A percentile compares a stretch with the other conserved stretches of the same genome.
phyloP scores from a whole-genome alignment of 2,888 invertebrate genomes.

The Ametastegia equiseti region DNA sequence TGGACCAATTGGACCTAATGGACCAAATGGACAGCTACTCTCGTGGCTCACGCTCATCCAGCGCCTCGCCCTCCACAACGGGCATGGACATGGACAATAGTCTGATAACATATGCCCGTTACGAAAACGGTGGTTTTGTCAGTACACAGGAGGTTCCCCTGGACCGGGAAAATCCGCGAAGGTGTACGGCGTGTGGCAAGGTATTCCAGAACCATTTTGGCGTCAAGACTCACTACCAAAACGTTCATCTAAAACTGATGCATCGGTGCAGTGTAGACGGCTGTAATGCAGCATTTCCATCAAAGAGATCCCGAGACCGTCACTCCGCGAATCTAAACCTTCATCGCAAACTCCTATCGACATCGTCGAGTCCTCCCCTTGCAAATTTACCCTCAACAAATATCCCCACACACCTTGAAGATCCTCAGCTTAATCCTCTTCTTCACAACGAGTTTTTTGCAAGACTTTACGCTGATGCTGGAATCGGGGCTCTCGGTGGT shows the following conservation, averaged over 20 bases:
- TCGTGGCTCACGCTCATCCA: slow-evolving; percentile 75
- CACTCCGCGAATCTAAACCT: slow-evolving; percentile 95
- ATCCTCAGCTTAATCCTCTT: slow-evolving; percentile 76
- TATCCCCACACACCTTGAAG: slow-evolving; percentile 77
- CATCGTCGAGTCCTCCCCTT: slow-evolving; percentile 78
- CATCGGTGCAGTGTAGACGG: slow-evolving; percentile 97
- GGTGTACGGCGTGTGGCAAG: slow-evolving; percentile 95
- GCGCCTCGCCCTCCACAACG: slow-evolving; percentile 74
- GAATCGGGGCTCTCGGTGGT: slow-evolving; percentile 72
- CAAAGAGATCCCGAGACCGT: slow-evolving; percentile 93
- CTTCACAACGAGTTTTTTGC: slow-evolving; percentile 89
- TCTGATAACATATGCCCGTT: slow-evolving; percentile 82
- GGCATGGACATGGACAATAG: slow-evolving; percentile 75
- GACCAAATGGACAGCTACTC: slow-evolving; percentile 73
- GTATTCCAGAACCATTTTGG: slow-evolving; percentile 95
- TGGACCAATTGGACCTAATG: slow-evolving; percentile 51
- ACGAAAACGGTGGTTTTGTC: slow-evolving; percentile 86
- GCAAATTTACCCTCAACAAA: slow-evolving; percentile 78
- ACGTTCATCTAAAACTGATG: slow-evolving; percentile 96
- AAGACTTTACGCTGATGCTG: slow-evolving; percentile 86
- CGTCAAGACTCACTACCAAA: slow-evolving; percentile 96
- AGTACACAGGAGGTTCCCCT: slow-evolving; percentile 90
- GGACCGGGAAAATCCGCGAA: slow-evolving; percentile 93
- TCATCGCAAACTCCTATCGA: slow-evolving; percentile 92
- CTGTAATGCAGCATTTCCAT: slow-evolving; percentile 96